These are phyloP conservation scores for Sula dactylatra DNA, from an alignment of 2,113 vertebrate species.

Conservation along the genomic window DNA sequence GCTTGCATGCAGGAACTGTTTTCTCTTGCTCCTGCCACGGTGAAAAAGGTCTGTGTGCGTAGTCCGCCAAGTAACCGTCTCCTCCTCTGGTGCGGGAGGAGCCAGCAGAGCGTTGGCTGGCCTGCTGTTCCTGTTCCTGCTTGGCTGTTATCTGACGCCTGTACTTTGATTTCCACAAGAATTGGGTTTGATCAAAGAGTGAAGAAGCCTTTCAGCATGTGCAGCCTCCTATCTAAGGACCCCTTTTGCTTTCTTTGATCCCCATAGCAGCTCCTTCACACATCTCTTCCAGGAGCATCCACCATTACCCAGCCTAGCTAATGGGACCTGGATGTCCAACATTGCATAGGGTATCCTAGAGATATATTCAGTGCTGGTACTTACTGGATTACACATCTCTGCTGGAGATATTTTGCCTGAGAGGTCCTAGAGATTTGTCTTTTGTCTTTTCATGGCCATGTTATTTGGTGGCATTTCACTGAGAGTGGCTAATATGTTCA, in stretches of 20 bases:
- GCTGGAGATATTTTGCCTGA: background rate
- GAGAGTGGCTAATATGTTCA: background rate
- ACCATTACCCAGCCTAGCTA: rapidly evolving
- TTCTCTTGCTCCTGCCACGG: background rate
- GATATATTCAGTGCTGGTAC: background rate
- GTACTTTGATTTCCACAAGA: background rate
- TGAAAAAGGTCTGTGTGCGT: background rate
- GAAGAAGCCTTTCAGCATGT: background rate
- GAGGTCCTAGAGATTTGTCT: background rate
- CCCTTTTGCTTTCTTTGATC: background rate
- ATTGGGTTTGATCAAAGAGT: background rate
- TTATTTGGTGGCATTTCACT: background rate
- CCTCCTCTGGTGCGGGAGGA: background rate
- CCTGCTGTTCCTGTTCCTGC: rapidly evolving
- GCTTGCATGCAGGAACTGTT: background rate
- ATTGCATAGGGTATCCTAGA: no score
- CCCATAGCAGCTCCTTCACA: background rate
- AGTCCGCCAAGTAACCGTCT: background rate
- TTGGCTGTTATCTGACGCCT: rapidly evolving
- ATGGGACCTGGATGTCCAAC: background rate
- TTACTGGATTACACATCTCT: background rate
- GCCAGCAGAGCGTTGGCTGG: rapidly evolving
- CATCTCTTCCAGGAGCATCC: background rate
- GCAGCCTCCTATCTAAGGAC: background rate
- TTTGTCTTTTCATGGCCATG: background rate